Percentiles rank a stretch among this genome's conserved stretches.
These are phyloP conservation scores for Petrosia ficiformis DNA, from an alignment of 37 sponge, comb jelly and placozoan species.

Conservation along the genomic window DNA sequence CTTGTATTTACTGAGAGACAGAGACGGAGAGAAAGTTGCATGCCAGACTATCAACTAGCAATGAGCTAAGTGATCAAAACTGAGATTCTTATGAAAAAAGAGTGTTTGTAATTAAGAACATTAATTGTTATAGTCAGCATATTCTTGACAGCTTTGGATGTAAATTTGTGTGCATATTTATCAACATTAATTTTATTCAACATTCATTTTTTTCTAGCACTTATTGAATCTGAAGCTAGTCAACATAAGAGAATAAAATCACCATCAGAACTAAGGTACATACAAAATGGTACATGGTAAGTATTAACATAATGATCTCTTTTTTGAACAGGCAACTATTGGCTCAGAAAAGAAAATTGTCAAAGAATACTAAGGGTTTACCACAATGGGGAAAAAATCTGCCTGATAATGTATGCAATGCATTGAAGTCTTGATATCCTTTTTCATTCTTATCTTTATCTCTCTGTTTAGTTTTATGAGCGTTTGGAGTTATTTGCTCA, in stretches of 20 bases:
- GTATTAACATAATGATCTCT: neutral
- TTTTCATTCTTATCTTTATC: neutral
- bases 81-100: too few species aligned
- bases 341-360: constrained; percentile 15
- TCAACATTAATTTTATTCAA: neutral
- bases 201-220: constrained; percentile 12
- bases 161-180: constrained; percentile 4
- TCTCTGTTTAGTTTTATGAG: constrained; percentile 69
- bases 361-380: constrained; percentile 15
- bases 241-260: neutral
- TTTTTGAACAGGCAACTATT: constrained; percentile 8
- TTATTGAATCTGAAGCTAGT: constrained; percentile 34
- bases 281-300: neutral
- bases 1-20: too few species aligned
- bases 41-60: too few species aligned
- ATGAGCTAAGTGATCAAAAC: too few species aligned
- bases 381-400: constrained; percentile 67
- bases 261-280: constrained; percentile 1
- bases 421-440: neutral
- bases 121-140: neutral
- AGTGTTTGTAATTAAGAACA: too few species aligned
- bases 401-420: constrained; percentile 59
- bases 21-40: too few species aligned
- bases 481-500: constrained; percentile 72
- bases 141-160: neutral